These are phyloP conservation scores for Epinotia demarniana DNA, from an alignment of 2,888 invertebrate genomes.

Conservation along the genomic window DNA sequence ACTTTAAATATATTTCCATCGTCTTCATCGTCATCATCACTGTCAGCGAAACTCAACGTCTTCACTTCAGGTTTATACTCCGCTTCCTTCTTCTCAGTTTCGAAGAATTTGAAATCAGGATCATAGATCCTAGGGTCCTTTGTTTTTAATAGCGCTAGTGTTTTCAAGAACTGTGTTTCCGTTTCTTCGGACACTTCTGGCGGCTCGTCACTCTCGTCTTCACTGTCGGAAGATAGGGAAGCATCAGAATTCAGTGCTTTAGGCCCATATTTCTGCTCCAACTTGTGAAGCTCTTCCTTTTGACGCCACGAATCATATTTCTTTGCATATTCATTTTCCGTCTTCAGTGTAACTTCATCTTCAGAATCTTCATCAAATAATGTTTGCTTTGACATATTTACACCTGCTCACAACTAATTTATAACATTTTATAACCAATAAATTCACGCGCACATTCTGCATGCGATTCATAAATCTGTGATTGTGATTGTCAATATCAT, in stretches of 20 bases:
- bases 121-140: slow-evolving; percentile 96
- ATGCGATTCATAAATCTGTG: slow-evolving; percentile 12
- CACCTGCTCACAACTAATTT: slow-evolving; percentile 33
- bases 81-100: slow-evolving; percentile 70
- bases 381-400: slow-evolving; percentile 64
- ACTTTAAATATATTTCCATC: slow-evolving; percentile 75
- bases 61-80: slow-evolving; percentile 66
- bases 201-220: slow-evolving; percentile 87
- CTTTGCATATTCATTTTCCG: slow-evolving; percentile 92
- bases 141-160: slow-evolving; percentile 92
- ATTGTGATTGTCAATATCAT: too few relatives aligned
- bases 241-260: slow-evolving; percentile 75
- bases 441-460: slow-evolving; percentile 25
- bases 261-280: slow-evolving; percentile 90
- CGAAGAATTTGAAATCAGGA: slow-evolving; percentile 89
- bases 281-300: slow-evolving; percentile 93
- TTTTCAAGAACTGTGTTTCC: slow-evolving; percentile 95
- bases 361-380: slow-evolving; percentile 85
- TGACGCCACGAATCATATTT: slow-evolving; percentile 93
- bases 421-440: slow-evolving; percentile 38
- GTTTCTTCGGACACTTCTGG: slow-evolving; percentile 85
- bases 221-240: slow-evolving; percentile 82
- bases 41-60: slow-evolving; percentile 76
- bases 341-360: slow-evolving; percentile 85
- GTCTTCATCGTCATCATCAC: slow-evolving; percentile 72